Conservation (phyloP, 2,797 vertebrate species). For the Spatula clypeata region DNA sequence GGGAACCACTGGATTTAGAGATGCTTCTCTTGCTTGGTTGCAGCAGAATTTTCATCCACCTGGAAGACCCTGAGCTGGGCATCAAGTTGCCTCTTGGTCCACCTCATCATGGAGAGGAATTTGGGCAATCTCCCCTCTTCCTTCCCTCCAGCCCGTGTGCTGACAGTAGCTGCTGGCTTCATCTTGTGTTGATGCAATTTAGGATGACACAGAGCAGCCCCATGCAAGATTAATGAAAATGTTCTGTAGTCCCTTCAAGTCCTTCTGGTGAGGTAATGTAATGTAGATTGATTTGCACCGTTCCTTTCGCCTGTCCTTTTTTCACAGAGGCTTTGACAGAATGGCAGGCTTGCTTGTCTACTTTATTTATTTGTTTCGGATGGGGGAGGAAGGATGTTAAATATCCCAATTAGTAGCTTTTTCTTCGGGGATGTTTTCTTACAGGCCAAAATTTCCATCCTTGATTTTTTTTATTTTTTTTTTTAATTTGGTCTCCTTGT, state of each 20-base stretch:
- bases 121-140: neutral
- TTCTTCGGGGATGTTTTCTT: slow-evolving; percentile 14
- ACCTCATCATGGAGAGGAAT: accelerated
- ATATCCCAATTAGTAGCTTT: neutral
- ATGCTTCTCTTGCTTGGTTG: neutral
- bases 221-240: slow-evolving; percentile 41
- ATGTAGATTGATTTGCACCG: slow-evolving; percentile 54
- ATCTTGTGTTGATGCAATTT: neutral
- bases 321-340: neutral
- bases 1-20: neutral
- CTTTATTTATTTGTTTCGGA: slow-evolving; percentile 43
- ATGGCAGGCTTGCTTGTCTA: neutral
- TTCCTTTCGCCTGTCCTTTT: slow-evolving; percentile 2
- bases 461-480: neutral
- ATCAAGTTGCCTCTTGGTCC: neutral
- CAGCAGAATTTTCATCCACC: neutral
- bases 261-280: slow-evolving; percentile 48
- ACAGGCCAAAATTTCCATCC: neutral
- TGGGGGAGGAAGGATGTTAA: neutral
- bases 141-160: neutral
- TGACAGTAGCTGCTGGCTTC: neutral
- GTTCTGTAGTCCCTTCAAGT: slow-evolving; percentile 36
- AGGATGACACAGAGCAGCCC: neutral
- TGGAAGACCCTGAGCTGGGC: neutral
- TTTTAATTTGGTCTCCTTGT: neutral